Evolutionary conservation across 1,140 invertebrate genomes (phyloP), one percentile per base, ranked within the genome.

Genomic region (Triops longicaudatus): DNA sequence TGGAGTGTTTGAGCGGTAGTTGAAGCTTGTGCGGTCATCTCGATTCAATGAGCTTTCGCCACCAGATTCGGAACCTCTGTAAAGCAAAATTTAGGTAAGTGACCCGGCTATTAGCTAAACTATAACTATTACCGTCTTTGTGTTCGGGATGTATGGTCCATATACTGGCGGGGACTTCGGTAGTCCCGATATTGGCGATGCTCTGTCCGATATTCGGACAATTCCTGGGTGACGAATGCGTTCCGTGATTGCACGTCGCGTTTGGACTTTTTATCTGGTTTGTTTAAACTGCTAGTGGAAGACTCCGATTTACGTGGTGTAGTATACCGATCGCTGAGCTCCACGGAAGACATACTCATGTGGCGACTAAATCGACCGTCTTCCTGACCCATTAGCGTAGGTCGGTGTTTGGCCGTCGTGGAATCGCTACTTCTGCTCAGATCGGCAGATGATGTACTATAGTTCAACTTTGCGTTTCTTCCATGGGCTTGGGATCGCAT

Each of bases 161-260:
- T 42, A 73, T 77, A 72, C 17, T 43, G 71, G 4, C 76, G 27
- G 1, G 79, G 73, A 71, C 81, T 80, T 26, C 86, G 82, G 76
- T 86, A 88, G 78, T 87, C 87, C 78, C 84, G 83, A 79, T 87
- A 87, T 63, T 88, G 86, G 76, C 86, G 80, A 17, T 83, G 82
- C 73, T 83, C 83, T 78, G 86, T 83, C 28, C 83, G 81, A 76
- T 82, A 85, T 78, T 86, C 86, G n/a, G 83, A 83, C 37, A 86
- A 79, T 72, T 86, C 83, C 79, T 86, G 83, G 14, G 81, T 82
- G 74, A 63, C 10, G n/a, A 17, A 63, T 63, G 17, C n/a, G n/a
- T 63, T 63, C 17, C 50, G 50, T 5, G 50, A 63, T 22, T 17
- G 50, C 6, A 14, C 14, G 17, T 63, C 50, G 50, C 50, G 50